These are phyloP conservation scores for Phataginus tricuspis DNA, from an alignment of 2,797 vertebrate species.

Conservation along the genomic window DNA sequence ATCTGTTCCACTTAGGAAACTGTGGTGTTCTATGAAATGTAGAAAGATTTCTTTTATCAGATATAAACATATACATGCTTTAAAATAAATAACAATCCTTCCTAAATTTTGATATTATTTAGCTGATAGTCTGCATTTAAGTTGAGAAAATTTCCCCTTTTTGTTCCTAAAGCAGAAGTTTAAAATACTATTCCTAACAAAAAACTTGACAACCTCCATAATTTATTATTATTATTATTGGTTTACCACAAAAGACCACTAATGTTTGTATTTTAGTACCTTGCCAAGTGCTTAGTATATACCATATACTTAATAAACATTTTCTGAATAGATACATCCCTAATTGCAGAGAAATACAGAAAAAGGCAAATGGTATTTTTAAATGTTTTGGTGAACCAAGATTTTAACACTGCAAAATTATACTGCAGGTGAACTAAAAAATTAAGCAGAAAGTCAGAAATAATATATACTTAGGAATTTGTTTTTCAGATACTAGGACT, in stretches of 20 bases:
- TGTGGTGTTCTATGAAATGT: neutral
- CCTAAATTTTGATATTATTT: neutral
- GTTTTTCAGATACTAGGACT: neutral
- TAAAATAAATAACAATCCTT: neutral
- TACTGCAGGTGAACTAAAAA: neutral
- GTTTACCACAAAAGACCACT: neutral
- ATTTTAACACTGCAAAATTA: conserved; percentile 4
- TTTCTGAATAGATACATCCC: neutral
- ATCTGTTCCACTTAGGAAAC: neutral
- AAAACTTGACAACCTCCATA: neutral
- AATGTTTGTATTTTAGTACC: neutral
- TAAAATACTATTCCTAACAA: neutral
- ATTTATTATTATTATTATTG: neutral
- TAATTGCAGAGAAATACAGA: neutral
- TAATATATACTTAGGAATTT: neutral
- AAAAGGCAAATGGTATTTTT: conserved; percentile 1
- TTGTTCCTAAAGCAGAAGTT: neutral
- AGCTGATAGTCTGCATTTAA: neutral
- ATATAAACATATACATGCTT: neutral
- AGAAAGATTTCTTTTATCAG: neutral
- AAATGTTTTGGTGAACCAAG: neutral
- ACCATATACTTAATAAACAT: neutral
- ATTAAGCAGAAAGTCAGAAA: neutral
- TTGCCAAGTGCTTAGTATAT: neutral
- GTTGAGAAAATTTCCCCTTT: neutral